Conservation (phyloP, 2,113 vertebrate genomes). For the Petrocephalus microphthalmus region DNA sequence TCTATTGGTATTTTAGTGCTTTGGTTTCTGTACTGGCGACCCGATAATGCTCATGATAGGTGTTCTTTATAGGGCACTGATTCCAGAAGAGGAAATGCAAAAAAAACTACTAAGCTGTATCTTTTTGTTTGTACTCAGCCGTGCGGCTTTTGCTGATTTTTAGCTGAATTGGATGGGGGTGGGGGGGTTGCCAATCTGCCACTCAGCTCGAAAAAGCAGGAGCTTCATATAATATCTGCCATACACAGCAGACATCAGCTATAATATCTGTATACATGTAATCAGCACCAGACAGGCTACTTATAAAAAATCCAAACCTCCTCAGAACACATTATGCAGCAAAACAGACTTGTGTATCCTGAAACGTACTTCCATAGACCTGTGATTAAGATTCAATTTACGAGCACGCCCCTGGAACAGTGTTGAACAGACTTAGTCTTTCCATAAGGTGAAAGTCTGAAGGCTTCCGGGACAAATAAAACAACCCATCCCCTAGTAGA, state of each 20-base stretch:
- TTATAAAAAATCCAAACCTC: constrained; percentile 35
- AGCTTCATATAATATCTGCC: neutral
- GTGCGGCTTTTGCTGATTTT: neutral
- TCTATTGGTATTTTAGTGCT: neutral
- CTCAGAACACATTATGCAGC: constrained; percentile 47
- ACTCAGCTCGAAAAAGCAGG: neutral
- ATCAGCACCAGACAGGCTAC: neutral
- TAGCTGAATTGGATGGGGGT: neutral
- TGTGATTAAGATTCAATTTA: constrained; percentile 35
- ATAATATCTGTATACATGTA: neutral
- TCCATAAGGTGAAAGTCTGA: constrained; percentile 3
- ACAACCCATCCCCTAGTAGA: neutral
- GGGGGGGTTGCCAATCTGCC: neutral
- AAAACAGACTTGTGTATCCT: constrained; percentile 41
- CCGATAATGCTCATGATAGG: neutral
- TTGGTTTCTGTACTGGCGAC: neutral
- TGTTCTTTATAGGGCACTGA: too few relatives aligned
- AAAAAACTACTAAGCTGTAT: neutral
- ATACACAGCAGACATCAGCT: neutral
- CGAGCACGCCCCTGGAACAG: constrained; percentile 17
- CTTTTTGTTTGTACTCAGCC: neutral
- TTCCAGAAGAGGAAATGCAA: neutral
- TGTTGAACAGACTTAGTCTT: constrained; percentile 11
- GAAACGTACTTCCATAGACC: constrained; percentile 46
- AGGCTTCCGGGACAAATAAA: neutral